phyloP scores from a whole-genome alignment of 2,113 vertebrate species.

The Dipodomys stephensi region DNA sequence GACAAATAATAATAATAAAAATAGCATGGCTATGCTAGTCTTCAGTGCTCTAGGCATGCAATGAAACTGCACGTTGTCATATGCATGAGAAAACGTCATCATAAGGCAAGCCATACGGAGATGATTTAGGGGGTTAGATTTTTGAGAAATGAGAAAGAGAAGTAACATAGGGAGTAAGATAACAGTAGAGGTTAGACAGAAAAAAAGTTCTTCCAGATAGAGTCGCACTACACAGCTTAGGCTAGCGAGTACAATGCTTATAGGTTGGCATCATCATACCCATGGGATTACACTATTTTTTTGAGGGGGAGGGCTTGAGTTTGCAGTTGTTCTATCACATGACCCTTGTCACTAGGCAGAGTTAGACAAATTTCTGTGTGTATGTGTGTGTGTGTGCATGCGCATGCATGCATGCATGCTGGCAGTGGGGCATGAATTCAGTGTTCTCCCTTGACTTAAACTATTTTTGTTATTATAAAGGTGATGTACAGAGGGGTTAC shows the following conservation, averaged over 20 bases:
- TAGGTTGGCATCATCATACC: background rate
- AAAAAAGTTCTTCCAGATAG: background rate
- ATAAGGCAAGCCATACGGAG: constrained; percentile 6
- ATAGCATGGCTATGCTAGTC: background rate
- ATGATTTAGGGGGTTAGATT: constrained; percentile 33
- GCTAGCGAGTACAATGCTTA: background rate
- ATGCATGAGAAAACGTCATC: constrained; percentile 13
- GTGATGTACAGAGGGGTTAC: no score
- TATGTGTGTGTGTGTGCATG: no score
- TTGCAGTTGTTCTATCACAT: no score
- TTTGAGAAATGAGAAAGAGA: constrained; percentile 45
- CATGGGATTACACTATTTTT: background rate
- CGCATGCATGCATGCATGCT: no score
- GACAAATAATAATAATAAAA: constrained; percentile 58
- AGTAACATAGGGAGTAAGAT: background rate
- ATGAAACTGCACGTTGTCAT: constrained; percentile 39
- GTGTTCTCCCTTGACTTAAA: no score
- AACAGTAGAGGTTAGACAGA: background rate
- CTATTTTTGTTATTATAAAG: no score
- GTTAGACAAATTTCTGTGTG: no score
- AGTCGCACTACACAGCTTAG: background rate
- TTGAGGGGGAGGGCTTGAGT: no score
- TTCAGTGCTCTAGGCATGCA: constrained; percentile 25
- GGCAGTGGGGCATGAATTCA: no score
- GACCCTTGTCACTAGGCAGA: no score